Evolutionary conservation across 2,888 invertebrate genomes (phyloP).

Genomic region (Synergus laeviventris): DNA sequence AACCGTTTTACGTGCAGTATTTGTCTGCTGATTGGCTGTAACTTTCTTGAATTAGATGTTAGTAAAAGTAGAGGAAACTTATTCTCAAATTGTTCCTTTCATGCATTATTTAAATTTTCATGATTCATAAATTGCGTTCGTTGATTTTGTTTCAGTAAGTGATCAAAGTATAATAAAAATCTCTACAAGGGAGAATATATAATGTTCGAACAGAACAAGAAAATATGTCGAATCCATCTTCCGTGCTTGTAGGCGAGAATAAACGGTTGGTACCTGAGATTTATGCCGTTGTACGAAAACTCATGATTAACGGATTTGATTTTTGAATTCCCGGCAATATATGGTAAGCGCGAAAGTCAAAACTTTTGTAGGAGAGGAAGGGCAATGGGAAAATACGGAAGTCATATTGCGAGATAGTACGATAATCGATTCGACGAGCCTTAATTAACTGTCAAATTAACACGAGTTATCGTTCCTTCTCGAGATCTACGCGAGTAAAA

Average conservation of each 20-base stretch:
- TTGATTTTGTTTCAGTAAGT: not conserved
- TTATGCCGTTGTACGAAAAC: not conserved
- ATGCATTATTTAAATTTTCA: not conserved
- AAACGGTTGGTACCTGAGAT: not conserved
- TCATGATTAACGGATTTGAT: constrained; percentile 32
- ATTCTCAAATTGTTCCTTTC: not conserved
- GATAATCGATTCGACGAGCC: constrained; percentile 61
- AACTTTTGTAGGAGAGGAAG: constrained; percentile 25
- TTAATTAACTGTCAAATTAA: constrained; percentile 68
- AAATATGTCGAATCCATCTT: not conserved
- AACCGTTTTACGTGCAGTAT: not conserved
- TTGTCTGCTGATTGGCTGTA: not conserved
- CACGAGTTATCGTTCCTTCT: constrained; percentile 60
- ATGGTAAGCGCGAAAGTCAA: constrained; percentile 13
- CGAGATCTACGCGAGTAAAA: constrained; percentile 54
- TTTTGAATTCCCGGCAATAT: constrained; percentile 22
- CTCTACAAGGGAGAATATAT: not conserved
- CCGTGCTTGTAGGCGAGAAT: not conserved
- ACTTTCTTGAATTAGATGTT: not conserved
- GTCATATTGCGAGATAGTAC: constrained; percentile 49
- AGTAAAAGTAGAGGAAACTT: not conserved
- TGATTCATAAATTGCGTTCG: not conserved
- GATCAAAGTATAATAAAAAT: not conserved
- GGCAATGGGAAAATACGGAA: constrained; percentile 50
- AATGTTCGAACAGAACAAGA: not conserved